Percentiles rank a stretch among this genome's conserved stretches.
Evolutionary conservation across 2,113 vertebrate species (phyloP).

Genomic region (Microcebus griseorufus): DNA sequence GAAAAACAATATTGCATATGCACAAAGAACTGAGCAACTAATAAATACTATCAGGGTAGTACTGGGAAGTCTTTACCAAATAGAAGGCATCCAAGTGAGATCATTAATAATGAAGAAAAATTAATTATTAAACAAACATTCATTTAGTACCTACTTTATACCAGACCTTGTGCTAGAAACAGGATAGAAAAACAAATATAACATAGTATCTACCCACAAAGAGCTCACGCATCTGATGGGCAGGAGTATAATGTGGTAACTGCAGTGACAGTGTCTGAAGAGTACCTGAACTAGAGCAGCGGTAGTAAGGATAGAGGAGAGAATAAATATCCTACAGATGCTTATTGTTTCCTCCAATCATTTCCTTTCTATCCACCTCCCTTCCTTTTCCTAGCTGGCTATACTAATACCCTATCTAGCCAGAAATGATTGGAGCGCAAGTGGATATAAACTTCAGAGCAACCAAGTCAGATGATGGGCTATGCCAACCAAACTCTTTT

Average conservation of each 20-base stretch:
- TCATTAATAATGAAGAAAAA: not conserved
- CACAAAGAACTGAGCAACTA: constrained; percentile 12
- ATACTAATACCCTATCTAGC: not conserved
- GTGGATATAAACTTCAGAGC: not conserved
- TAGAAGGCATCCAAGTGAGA: not conserved
- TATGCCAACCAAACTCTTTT: constrained; percentile 22
- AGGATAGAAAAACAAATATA: not conserved
- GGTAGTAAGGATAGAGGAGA: not conserved
- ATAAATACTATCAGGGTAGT: not conserved
- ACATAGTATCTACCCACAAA: not conserved
- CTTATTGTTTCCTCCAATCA: not conserved
- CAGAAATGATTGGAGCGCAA: not conserved
- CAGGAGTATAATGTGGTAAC: not conserved
- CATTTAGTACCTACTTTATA: not conserved
- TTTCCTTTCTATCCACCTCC: not conserved
- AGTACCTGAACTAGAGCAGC: not conserved
- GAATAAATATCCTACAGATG: not conserved
- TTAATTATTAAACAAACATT: not conserved
- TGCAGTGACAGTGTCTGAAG: not conserved
- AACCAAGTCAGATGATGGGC: not conserved
- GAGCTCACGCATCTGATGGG: not conserved
- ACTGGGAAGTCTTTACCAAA: constrained; percentile 1
- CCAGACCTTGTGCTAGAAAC: not conserved
- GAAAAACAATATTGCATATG: not conserved
- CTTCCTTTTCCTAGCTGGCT: not conserved